Evolutionary conservation across 1,140 invertebrate species (phyloP), one percentile per base, ranked within the genome.

Genomic region (Melanaphis sacchari): DNA sequence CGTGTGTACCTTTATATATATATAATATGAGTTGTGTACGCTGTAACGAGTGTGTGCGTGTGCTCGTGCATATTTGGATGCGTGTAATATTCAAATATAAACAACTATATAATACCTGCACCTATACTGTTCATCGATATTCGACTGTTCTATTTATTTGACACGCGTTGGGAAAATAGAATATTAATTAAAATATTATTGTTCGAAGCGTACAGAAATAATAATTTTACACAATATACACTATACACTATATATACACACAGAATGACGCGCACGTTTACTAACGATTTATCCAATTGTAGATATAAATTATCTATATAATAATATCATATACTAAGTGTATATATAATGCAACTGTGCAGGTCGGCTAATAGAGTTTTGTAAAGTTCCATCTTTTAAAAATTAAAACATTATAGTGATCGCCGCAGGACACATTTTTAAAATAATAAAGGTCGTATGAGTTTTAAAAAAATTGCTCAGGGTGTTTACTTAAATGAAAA

Each of bases 51-150:
- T 87, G 49, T 76, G 84, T 54, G 59, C 36, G n/a, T 90, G 52
- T 93, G 93, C 82, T 87, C 38, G 87, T 82, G 93, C 93, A 93
- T 85, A 76, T 93, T 93, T 90, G 76, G 52, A 41, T 90, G 85
- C 87, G 46, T 54, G 59, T 90, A 82, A 92, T 92, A 49, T 49
- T 46, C 41, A 92, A 92, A 92, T 52, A 91, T 43, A 91, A 87
- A 89, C 88, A 36, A 22, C 46, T 54, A 38, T 85, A 36, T 82
- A 82, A 43, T 88, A 9, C 85, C 85, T 87, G 49, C 18, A 46
- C 41, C 52, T 26, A 49, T 49, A n/a, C n/a, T 43, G 41, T 91
- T 91, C 18, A n/a, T 81, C 90, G 40, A 52, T n/a, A 52, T 89
- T 36, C 36, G n/a, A 11, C 31, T 81, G 66, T 76, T 91, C 66